Conservation (phyloP, 2,113 vertebrate species). For the Gymnarchus niloticus region DNA sequence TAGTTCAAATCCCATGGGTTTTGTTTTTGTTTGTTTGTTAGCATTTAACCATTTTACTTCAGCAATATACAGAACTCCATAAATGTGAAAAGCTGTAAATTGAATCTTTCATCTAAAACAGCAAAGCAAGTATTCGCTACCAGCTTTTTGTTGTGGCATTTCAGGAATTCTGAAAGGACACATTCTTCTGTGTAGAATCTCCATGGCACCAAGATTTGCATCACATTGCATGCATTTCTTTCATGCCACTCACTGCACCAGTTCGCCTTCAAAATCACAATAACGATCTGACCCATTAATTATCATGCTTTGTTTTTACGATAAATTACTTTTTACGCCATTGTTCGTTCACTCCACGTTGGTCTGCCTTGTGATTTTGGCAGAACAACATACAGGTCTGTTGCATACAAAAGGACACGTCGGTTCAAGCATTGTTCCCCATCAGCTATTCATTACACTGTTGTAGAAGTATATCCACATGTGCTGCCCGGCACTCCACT, state of each 20-base stretch:
- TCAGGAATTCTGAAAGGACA: neutral
- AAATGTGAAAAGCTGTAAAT: neutral
- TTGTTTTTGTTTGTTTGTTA: neutral
- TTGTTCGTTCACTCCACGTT: neutral
- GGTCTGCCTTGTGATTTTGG: neutral
- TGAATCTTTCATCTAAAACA: neutral
- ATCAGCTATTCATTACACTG: neutral
- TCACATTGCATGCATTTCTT: neutral
- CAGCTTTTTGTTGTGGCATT: neutral
- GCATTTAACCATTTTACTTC: neutral
- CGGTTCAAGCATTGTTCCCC: neutral
- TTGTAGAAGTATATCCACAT: neutral
- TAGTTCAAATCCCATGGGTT: neutral
- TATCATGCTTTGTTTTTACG: too few relatives aligned
- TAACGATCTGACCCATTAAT: neutral
- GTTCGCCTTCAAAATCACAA: neutral
- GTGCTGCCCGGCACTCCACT: neutral
- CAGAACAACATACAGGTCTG: neutral
- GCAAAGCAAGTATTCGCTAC: neutral
- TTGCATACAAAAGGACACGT: too few relatives aligned
- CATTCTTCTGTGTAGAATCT: neutral
- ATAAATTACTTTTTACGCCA: too few relatives aligned
- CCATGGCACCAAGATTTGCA: neutral
- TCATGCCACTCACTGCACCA: neutral
- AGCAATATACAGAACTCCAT: neutral